Conservation (phyloP, 2,797 vertebrate species). For the Notolepis coatsorum region DNA sequence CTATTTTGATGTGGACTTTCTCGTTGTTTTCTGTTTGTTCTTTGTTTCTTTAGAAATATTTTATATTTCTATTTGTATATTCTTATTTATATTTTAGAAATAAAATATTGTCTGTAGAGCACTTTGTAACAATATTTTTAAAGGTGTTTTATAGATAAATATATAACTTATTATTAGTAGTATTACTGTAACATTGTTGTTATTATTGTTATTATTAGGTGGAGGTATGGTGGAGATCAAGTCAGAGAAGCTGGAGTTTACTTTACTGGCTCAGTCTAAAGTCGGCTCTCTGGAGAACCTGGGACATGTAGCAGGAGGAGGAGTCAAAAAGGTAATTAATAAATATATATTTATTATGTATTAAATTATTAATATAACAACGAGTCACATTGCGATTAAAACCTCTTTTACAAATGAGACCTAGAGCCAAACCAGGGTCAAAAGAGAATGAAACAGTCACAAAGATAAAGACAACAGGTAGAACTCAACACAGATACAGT, state of each 20-base stretch:
- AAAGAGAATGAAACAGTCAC: no score
- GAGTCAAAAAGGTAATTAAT: constrained; percentile 86
- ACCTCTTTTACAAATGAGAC: no score
- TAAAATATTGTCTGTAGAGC: no score
- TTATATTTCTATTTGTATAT: no score
- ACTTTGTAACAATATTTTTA: neutral
- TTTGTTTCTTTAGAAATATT: no score
- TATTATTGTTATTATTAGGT: constrained; percentile 68
- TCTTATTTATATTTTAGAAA: no score
- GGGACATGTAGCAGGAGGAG: constrained; percentile 89
- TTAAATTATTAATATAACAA: neutral
- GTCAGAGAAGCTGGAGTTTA: constrained; percentile 92
- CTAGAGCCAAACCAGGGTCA: no score
- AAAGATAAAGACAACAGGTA: no score
- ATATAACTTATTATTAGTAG: neutral
- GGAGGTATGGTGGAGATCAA: constrained; percentile 93
- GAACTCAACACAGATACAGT: neutral
- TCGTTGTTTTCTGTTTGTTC: no score
- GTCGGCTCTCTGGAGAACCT: constrained; percentile 92
- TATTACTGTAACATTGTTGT: neutral
- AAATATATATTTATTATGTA: neutral
- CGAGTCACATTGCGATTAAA: no score
- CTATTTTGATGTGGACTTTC: no score
- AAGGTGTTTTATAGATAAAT: no score
- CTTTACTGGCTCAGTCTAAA: constrained; percentile 88